Percentiles rank a stretch among this genome's conserved stretches.
Evolutionary conservation across 2,113 vertebrate species (phyloP).

Genomic region (Empidonax traillii): DNA sequence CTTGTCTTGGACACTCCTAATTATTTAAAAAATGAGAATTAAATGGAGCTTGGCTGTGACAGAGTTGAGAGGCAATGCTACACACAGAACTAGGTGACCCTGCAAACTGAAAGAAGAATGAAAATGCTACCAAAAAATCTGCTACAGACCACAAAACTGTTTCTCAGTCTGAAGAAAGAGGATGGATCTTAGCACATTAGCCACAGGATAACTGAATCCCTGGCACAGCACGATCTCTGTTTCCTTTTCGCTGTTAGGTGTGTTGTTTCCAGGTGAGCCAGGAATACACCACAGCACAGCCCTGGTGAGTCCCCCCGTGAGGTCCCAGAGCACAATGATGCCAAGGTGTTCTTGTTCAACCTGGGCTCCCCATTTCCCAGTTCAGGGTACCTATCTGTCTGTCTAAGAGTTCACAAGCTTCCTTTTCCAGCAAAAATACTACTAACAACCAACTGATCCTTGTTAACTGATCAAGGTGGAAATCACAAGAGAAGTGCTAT

Average conservation of each 20-base stretch:
- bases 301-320: fast-evolving
- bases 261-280: neutral
- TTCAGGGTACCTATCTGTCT: neutral
- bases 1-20: neutral
- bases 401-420: neutral
- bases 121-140: neutral
- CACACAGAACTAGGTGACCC: neutral
- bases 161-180: neutral
- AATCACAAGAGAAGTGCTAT: neutral
- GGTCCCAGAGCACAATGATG: neutral
- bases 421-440: neutral
- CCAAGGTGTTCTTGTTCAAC: neutral
- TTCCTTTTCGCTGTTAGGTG: neutral
- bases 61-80: neutral
- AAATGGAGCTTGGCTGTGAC: neutral
- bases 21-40: neutral
- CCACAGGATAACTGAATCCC: neutral
- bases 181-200: neutral
- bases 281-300: neutral
- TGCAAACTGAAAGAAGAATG: neutral
- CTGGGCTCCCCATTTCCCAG: neutral
- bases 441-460: neutral
- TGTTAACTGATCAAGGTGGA: neutral
- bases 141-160: neutral
- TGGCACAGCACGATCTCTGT: neutral